These are phyloP conservation scores for Lipophrys pholis DNA, from an alignment of 2,113 vertebrate genomes.

Conservation along the genomic window DNA sequence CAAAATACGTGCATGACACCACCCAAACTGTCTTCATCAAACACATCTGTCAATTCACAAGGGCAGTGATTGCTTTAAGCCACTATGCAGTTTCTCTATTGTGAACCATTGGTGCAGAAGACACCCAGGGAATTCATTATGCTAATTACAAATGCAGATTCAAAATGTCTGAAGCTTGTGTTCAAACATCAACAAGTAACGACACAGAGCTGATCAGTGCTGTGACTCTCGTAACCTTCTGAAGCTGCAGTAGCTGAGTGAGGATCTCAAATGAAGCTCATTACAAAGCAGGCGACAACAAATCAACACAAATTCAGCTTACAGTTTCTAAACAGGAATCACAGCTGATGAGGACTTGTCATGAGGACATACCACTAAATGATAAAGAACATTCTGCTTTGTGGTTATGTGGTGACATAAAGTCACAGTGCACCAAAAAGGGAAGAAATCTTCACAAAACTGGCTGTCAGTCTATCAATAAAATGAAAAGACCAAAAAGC, in stretches of 20 bases:
- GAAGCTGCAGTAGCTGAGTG: background rate
- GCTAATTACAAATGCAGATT: slow-evolving; percentile 35
- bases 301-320: slow-evolving; percentile 3
- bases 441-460: no score
- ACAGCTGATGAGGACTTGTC: background rate
- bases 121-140: slow-evolving; percentile 28
- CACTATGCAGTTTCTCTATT: slow-evolving; percentile 13
- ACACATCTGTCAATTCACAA: slow-evolving; percentile 9
- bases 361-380: no score
- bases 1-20: slow-evolving; percentile 10
- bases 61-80: slow-evolving; percentile 21
- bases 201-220: slow-evolving; percentile 2
- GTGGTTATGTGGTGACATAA: no score
- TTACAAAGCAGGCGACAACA: slow-evolving; percentile 9
- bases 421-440: no score
- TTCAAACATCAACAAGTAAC: slow-evolving; percentile 5
- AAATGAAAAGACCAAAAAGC: no score
- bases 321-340: background rate
- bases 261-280: background rate
- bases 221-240: slow-evolving; percentile 17
- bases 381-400: no score
- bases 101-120: slow-evolving; percentile 22
- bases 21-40: slow-evolving; percentile 14
- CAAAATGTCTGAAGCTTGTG: slow-evolving; percentile 20
- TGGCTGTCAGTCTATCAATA: no score